Percentiles rank a stretch among this genome's conserved stretches.
Evolutionary conservation across 1,140 invertebrate species (phyloP).

Genomic region (Meloidogyne floridensis): DNA sequence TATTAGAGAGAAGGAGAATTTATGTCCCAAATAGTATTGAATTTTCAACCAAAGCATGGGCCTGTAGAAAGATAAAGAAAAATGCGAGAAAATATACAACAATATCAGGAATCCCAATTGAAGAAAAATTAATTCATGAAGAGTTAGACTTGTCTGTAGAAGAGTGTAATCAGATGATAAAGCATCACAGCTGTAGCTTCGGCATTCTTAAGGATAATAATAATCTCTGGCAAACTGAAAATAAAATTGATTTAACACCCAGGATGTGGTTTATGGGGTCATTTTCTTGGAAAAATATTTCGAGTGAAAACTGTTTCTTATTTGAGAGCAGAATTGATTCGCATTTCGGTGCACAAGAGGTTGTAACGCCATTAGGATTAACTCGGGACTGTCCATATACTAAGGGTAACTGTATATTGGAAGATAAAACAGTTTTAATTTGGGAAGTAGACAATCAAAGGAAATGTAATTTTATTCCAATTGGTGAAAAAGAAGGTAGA

Average conservation of each 20-base stretch:
- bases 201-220: no score
- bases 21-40: constrained; percentile 15
- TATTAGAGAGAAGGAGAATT: neutral
- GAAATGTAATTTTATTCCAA: constrained; percentile 16
- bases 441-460: neutral
- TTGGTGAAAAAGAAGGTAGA: neutral
- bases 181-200: no score
- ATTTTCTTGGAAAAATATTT: no score
- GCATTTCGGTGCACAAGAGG: no score
- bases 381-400: neutral
- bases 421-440: neutral
- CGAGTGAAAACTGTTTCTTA: no score
- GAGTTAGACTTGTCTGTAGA: no score
- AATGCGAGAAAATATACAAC: constrained; percentile 3
- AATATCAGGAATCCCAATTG: neutral
- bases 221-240: no score
- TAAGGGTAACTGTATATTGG: neutral
- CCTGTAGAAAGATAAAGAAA: constrained; percentile 12
- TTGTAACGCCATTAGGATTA: neutral
- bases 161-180: no score
- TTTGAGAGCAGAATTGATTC: no score
- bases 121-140: neutral
- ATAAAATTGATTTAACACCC: no score
- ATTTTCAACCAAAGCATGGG: constrained; percentile 15
- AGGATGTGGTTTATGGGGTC: no score